Evolutionary conservation across 2,113 vertebrate species (phyloP).

Genomic region (Balaeniceps rex): DNA sequence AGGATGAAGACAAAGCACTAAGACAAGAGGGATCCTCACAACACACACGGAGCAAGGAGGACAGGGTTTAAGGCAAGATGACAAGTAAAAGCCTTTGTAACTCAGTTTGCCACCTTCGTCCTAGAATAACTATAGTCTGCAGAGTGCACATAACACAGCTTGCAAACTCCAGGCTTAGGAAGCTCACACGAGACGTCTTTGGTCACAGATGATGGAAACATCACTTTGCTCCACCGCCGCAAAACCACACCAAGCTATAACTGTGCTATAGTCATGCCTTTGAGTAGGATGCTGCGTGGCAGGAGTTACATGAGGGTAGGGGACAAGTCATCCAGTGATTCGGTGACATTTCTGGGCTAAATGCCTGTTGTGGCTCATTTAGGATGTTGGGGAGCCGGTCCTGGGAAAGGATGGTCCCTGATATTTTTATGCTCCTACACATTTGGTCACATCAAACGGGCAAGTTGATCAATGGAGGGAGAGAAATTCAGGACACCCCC

Average conservation of each 20-base stretch:
- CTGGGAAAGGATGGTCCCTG: neutral
- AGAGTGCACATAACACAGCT: accelerated
- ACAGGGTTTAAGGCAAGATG: neutral
- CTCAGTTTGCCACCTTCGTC: neutral
- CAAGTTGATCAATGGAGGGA: neutral
- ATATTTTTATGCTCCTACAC: neutral
- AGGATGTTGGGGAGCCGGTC: neutral
- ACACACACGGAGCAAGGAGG: accelerated
- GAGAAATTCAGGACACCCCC: neutral
- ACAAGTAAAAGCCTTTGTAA: neutral
- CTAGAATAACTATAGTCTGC: neutral
- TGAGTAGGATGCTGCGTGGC: neutral
- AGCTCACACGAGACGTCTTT: neutral
- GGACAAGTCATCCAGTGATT: neutral
- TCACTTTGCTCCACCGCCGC: neutral
- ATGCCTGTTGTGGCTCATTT: neutral
- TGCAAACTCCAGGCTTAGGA: neutral
- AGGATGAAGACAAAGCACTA: neutral
- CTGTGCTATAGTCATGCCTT: neutral
- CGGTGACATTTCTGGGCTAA: neutral
- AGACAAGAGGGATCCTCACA: neutral
- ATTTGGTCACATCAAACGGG: neutral
- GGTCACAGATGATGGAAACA: neutral
- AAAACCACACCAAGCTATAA: neutral
- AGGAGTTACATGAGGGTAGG: neutral